phyloP scores from a whole-genome alignment of 2,797 vertebrate species.

The Liasis olivaceus region DNA sequence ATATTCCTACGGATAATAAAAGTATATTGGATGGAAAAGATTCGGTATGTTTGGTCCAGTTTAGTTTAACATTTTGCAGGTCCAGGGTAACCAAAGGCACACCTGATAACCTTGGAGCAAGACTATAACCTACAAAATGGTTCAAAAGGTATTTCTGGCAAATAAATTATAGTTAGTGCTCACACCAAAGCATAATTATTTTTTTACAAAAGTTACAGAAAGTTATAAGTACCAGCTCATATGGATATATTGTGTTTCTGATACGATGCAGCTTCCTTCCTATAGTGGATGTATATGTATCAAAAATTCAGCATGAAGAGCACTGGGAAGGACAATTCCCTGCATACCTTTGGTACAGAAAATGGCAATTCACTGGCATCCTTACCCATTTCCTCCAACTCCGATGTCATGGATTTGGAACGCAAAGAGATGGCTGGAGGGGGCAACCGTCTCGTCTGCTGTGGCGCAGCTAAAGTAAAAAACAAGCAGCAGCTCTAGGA shows the following conservation, averaged over 20 bases:
- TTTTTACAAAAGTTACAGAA: neutral
- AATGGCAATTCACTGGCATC: neutral
- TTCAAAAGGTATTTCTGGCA: neutral
- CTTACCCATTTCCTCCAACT: constrained; percentile 97
- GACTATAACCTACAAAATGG: neutral
- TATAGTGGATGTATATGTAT: neutral
- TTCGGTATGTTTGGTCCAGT: neutral
- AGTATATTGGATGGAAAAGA: neutral
- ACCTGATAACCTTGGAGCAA: neutral
- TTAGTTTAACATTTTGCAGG: neutral
- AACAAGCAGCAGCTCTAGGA: neutral
- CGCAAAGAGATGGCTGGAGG: constrained; percentile 89
- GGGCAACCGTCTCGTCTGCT: constrained; percentile 89
- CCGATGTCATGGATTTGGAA: constrained; percentile 96
- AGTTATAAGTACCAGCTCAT: neutral
- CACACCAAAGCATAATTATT: neutral
- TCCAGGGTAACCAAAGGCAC: neutral
- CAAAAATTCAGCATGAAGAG: neutral
- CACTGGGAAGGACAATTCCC: neutral
- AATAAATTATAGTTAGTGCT: neutral
- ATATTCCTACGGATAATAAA: neutral
- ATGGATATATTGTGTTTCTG: neutral
- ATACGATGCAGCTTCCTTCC: neutral
- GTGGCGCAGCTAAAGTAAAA: constrained; percentile 78
- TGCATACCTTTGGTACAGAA: neutral